Conservation (phyloP, 2,888 invertebrate genomes). For the Agrotis puta region DNA sequence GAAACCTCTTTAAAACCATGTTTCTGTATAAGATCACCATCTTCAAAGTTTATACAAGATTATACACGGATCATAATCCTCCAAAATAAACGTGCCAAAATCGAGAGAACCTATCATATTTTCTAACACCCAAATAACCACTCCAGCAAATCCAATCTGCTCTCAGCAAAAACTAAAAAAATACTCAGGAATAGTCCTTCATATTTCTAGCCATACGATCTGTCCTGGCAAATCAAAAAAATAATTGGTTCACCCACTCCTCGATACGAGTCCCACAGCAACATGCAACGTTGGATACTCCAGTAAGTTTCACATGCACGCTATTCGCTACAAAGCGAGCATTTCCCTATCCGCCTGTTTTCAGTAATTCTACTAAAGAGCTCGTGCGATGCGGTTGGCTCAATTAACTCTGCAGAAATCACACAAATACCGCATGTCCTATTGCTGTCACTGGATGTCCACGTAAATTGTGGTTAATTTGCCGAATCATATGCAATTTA, state of each 20-base stretch:
- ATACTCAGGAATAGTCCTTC: not conserved
- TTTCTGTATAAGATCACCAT: too few species aligned
- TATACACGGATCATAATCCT: too few species aligned
- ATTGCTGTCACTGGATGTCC: not conserved
- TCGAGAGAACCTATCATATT: not conserved
- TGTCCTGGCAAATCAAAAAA: not conserved
- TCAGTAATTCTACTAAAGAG: constrained; percentile 6
- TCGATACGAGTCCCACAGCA: not conserved
- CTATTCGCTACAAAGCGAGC: constrained; percentile 19
- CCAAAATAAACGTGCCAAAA: too few species aligned
- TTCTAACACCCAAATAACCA: not conserved
- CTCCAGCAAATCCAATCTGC: not conserved
- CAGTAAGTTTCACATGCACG: constrained; percentile 34
- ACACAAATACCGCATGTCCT: not conserved
- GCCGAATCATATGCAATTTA: not conserved
- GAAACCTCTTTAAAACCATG: too few species aligned
- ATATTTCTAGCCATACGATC: not conserved
- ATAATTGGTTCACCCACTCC: not conserved
- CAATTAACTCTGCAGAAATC: constrained; percentile 9
- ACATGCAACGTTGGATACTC: constrained; percentile 10
- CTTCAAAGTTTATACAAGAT: too few species aligned
- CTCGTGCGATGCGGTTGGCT: not conserved
- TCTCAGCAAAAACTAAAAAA: not conserved
- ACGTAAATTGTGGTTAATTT: constrained; percentile 13
- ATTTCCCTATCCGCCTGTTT: constrained; percentile 1